Percentiles rank a stretch among this genome's conserved stretches.
Conservation (phyloP, 2,888 invertebrate genomes). For the Antitype chi region DNA sequence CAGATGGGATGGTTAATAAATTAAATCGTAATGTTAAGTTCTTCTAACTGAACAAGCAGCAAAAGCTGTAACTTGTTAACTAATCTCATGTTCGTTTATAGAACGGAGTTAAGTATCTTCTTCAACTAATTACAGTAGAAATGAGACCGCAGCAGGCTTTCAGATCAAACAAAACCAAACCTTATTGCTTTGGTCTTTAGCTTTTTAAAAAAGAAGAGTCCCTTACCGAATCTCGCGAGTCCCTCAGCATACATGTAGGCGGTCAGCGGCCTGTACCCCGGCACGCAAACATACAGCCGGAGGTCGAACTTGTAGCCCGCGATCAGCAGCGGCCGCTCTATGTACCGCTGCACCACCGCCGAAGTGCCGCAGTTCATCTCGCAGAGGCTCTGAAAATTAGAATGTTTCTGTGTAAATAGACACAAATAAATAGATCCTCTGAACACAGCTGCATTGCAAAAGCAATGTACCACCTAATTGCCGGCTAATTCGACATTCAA, state of each 20-base stretch:
- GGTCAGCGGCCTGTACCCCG: conserved; percentile 96
- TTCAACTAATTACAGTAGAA: no score
- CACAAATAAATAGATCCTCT: not conserved
- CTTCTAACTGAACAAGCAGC: no score
- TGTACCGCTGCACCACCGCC: conserved; percentile 95
- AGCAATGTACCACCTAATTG: no score
- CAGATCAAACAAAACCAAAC: no score
- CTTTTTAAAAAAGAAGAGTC: not conserved
- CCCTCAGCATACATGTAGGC: conserved; percentile 98
- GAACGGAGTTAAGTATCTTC: no score
- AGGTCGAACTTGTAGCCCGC: conserved; percentile 98
- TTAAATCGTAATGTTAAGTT: no score
- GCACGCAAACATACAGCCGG: conserved; percentile 96
- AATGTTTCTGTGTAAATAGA: not conserved
- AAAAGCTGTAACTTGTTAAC: no score
- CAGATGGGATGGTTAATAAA: not conserved
- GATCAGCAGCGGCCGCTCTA: conserved; percentile 94
- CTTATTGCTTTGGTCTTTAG: no score
- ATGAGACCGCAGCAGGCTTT: no score
- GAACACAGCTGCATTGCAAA: not conserved
- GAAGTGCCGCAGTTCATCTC: conserved; percentile 94
- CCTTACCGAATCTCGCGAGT: conserved; percentile 91
- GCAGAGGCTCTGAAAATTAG: conserved; percentile 92
- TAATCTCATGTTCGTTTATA: no score
- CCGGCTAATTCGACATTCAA: no score